phyloP scores from a whole-genome alignment of 2,113 vertebrate species.

The Cnemophilus loriae region DNA sequence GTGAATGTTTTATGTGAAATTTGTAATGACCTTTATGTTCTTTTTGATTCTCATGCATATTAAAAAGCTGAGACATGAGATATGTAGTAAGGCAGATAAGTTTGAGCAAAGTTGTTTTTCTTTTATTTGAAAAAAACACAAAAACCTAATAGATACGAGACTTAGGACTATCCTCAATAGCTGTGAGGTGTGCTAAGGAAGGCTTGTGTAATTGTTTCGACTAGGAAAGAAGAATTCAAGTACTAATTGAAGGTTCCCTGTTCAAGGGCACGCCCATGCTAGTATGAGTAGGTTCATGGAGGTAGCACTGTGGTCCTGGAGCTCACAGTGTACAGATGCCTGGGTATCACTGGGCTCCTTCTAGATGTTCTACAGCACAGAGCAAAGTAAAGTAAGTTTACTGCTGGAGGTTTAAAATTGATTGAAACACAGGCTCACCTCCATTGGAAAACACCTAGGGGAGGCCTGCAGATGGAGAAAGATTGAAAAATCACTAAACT shows the following conservation, averaged over 20 bases:
- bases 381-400: background rate
- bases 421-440: background rate
- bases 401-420: background rate
- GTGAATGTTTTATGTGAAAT: background rate
- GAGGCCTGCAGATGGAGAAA: background rate
- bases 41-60: background rate
- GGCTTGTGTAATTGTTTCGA: background rate
- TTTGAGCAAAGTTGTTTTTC: background rate
- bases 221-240: background rate
- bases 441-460: background rate
- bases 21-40: rapidly evolving
- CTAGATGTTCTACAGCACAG: background rate
- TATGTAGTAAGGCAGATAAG: background rate
- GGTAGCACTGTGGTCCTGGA: background rate
- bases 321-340: background rate
- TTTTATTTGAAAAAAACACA: background rate
- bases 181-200: background rate
- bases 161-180: background rate
- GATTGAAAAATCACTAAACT: background rate
- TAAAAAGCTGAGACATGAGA: background rate
- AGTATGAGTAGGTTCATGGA: background rate
- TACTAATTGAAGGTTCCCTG: background rate
- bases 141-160: background rate
- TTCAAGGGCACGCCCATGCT: background rate
- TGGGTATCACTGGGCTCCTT: background rate